Evolutionary conservation across 1,140 invertebrate species (phyloP), one percentile per base, ranked within the genome.

Genomic region (Mizuhopecten yessoensis): DNA sequence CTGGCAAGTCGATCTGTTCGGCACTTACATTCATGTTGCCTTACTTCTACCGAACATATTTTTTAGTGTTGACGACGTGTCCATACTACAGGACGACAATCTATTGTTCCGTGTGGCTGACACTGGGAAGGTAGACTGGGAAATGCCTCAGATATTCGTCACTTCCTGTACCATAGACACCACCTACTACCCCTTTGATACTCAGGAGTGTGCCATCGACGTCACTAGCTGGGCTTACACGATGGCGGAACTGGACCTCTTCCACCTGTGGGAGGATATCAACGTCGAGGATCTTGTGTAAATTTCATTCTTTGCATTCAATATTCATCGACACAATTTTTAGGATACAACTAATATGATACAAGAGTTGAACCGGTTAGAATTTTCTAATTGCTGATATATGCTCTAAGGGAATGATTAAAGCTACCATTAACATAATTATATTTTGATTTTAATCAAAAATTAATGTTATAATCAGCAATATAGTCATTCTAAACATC

Each of bases 81-180:
- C 57, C 23, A 75, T 75, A n/a, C 57, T 75, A 75, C 57, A 75
- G 23, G 34, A 87, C n/a, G 87, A 34, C 7, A 75, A 90, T 20
- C 34, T 88, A 23, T 90, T 90, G 17, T 87, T 90, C 39, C 49
- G 49, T 34, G 39, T 87, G 11, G 34, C 87, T 20, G 29, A 57
- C 96, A 99, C 99, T 96, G 99, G 99, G 23, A 98, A 98, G 97
- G 99, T 99, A 57, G 97, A 98, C 86, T 99, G 99, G 99, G 99
- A 99, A 95, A 98, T 98, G 57, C 98, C 99, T 33, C 99, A 99
- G 9, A 99, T 99, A 95, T 99, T 99, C 96, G 99, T 99, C 96
- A 99, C 98, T 0, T 99, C 98, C 10, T 99, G 99, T 86, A 39
- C 88, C 86, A 87, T 94, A 89, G 98, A 99, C 95, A 99, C 99